A percentile compares a stretch with the other conserved stretches of the same genome.
phyloP scores from a whole-genome alignment of 2,113 vertebrate genomes.

The Siniperca chuatsi region DNA sequence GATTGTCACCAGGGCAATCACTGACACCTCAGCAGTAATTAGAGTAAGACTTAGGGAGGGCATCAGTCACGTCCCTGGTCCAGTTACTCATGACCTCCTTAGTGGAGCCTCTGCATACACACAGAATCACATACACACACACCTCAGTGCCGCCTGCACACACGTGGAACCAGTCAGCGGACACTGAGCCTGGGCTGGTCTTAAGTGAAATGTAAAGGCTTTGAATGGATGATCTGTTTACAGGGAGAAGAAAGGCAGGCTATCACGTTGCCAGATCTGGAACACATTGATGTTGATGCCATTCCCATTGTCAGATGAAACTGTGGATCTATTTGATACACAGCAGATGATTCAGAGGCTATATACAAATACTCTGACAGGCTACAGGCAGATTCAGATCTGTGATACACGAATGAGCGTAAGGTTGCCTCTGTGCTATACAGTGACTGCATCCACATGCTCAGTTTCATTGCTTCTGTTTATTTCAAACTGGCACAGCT shows the following conservation, averaged over 20 bases:
- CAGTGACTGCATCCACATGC: constrained; percentile 26
- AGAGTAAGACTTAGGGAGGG: constrained; percentile 76
- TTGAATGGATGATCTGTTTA: constrained; percentile 84
- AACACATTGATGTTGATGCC: constrained; percentile 79
- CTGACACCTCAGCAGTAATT: constrained; percentile 79
- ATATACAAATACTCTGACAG: constrained; percentile 49
- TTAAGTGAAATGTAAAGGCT: constrained; percentile 77
- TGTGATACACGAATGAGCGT: constrained; percentile 21
- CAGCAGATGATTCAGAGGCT: constrained; percentile 73
- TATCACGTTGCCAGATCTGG: constrained; percentile 81
- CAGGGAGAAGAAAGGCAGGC: constrained; percentile 75
- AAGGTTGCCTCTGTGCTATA: constrained; percentile 20
- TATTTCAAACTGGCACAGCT: constrained; percentile 30
- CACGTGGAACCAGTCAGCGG: constrained; percentile 83
- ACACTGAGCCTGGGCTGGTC: constrained; percentile 70
- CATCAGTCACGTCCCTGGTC: constrained; percentile 71
- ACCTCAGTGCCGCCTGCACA: constrained; percentile 69
- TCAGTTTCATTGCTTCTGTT: constrained; percentile 44
- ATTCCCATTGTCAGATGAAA: constrained; percentile 75
- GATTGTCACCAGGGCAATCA: constrained; percentile 75
- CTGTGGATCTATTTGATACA: constrained; percentile 73
- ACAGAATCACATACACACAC: constrained; percentile 31
- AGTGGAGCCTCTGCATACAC: constrained; percentile 24
- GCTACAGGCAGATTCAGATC: constrained; percentile 37
- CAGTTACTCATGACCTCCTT: constrained; percentile 80